Base-by-base conservation (phyloP, 2,797 vertebrate genomes). In the Peromyscus eremicus region DNA sequence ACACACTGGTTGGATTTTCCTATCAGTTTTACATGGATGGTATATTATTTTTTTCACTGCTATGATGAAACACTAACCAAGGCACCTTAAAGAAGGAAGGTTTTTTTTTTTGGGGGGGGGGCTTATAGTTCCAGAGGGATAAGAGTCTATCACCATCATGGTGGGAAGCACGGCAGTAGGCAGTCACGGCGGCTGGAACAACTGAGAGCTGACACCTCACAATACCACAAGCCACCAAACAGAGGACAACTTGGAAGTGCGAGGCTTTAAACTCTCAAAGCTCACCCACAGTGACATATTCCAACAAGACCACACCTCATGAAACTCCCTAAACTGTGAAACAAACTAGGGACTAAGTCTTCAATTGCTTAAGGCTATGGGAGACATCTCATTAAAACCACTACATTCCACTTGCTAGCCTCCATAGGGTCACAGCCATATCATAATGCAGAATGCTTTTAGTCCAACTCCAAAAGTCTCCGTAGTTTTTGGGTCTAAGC, bases 1-100 rank as follows among this genome's bases (percentile, higher is more conserved):
- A 96, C 94, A 94, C 68, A 96, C 96, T 95, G 96, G 97, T 92
- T 34, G 71, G 79, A 55, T 95, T 97, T 95, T 66, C 43, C 34
- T 52, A 32, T 57, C 43, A 21, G 32, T 89, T 75, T 96, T 95
- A 86, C 71, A 91, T 81, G 95, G 75, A 19, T 77, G 75, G 3
- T 19, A 14, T 32, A 75, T 77, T 46, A 76, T 25, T 77, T 77
- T 29, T 32, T 77, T 49, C 27, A 77, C 7, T 77, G 43, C 75
- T 32, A 8, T 49, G 43, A 32, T 49, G 27, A 49, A 77, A 49
- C 27, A 32, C 27, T 49, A 77, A 77, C 75, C 14, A 16, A 76
- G 6, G 23, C 5, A 43, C 43, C 71, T 43, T 73, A 43, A 9
- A 71, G 70, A 43, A 73, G 71, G 37, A 25, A 73, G 10, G 37